These are phyloP conservation scores for Pipistrellus pipistrellus DNA, from an alignment of 2,797 vertebrate genomes.

Conservation along the genomic window DNA sequence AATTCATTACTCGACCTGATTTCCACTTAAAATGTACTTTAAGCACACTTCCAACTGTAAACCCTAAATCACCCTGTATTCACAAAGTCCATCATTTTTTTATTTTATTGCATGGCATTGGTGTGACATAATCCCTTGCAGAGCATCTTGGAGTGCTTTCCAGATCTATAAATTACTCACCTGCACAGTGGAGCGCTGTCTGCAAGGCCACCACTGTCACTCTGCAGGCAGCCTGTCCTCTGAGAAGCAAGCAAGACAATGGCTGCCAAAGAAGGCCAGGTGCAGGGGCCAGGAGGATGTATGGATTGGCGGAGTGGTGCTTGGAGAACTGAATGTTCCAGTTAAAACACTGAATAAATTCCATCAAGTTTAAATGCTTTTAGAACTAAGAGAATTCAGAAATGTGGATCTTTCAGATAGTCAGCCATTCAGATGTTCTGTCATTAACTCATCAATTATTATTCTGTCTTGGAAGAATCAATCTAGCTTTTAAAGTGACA, in stretches of 20 bases:
- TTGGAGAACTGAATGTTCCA: background rate
- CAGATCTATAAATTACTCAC: slow-evolving; percentile 92
- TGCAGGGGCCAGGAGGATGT: background rate
- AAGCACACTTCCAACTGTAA: slow-evolving; percentile 90
- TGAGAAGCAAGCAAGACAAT: background rate
- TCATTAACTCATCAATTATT: slow-evolving; percentile 61
- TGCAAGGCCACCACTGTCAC: slow-evolving; percentile 86
- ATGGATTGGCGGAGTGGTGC: background rate
- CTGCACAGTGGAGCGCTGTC: slow-evolving; percentile 82
- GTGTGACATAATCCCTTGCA: slow-evolving; percentile 91
- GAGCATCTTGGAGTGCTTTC: slow-evolving; percentile 89
- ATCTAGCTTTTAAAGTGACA: slow-evolving; percentile 56
- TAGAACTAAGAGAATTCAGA: slow-evolving; percentile 43
- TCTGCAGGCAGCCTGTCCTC: slow-evolving; percentile 61
- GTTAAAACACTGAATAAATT: slow-evolving; percentile 40
- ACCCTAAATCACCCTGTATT: slow-evolving; percentile 90
- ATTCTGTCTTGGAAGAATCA: slow-evolving; percentile 39
- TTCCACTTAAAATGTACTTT: slow-evolving; percentile 92
- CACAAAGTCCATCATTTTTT: slow-evolving; percentile 91
- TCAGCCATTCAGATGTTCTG: slow-evolving; percentile 38
- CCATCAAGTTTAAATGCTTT: background rate
- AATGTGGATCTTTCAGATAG: slow-evolving; percentile 22
- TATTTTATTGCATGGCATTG: slow-evolving; percentile 89
- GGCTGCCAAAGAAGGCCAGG: background rate
- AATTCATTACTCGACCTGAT: slow-evolving; percentile 91